Percentiles rank a stretch among this genome's conserved stretches.
These are phyloP conservation scores for Nemotelus nigrinus DNA, from an alignment of 2,888 invertebrate genomes.

Conservation along the genomic window DNA sequence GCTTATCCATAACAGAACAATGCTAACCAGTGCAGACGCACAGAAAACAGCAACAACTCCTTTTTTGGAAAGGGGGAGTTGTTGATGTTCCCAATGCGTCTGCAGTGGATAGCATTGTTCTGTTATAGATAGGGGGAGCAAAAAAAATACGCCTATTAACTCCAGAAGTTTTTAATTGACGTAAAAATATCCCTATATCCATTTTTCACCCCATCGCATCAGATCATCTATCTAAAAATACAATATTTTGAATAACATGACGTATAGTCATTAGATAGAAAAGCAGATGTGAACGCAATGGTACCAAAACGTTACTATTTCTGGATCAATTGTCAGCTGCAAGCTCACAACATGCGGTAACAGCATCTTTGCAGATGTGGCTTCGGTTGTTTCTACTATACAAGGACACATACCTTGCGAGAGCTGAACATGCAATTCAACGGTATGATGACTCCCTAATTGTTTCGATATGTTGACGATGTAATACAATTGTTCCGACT, in stretches of 20 bases:
- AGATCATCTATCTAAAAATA: slow-evolving; percentile 5
- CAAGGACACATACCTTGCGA: background rate
- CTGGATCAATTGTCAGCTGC: slow-evolving; percentile 34
- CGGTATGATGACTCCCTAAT: slow-evolving; percentile 31
- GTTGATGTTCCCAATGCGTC: too few relatives aligned
- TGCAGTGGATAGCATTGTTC: too few relatives aligned
- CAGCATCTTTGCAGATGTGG: slow-evolving; percentile 26
- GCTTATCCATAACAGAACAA: too few relatives aligned
- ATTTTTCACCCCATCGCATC: background rate
- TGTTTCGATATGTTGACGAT: slow-evolving; percentile 37
- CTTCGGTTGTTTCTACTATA: background rate
- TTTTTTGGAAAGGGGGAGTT: too few relatives aligned
- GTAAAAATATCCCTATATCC: too few relatives aligned
- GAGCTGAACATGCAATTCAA: background rate
- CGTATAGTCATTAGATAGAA: slow-evolving; percentile 1
- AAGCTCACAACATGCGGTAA: slow-evolving; percentile 3
- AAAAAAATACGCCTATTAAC: too few relatives aligned
- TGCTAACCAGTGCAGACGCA: too few relatives aligned
- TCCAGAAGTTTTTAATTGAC: too few relatives aligned
- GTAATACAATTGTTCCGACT: background rate
- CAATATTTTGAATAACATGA: slow-evolving; percentile 21
- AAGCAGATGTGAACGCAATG: slow-evolving; percentile 21
- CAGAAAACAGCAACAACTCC: too few relatives aligned
- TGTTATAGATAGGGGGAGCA: too few relatives aligned
- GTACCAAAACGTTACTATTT: slow-evolving; percentile 20